Base-by-base conservation (phyloP, 2,888 invertebrate species). In the Lucinisca nassula region DNA sequence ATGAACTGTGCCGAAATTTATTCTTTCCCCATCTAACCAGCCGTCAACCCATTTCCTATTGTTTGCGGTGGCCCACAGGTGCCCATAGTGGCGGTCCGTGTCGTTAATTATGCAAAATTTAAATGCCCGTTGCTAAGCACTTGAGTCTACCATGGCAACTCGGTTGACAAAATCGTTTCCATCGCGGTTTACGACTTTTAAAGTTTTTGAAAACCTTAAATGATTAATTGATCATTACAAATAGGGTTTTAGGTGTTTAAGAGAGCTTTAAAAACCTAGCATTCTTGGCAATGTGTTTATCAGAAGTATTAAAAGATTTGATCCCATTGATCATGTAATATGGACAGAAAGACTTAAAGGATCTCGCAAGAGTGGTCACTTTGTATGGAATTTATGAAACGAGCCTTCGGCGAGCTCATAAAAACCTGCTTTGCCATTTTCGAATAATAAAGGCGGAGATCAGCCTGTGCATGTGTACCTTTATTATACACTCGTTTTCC, bases 101-200 rank as follows among this genome's bases (percentile, higher is more conserved):
- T 61, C 72, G n/a, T 73, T 61, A 79, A 83, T 79, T 83, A 83
- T 83, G 79, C 83, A 83, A 83, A 76, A 76, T 30, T 55, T 40
- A 37, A 79, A 55, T 55, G 72, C 8, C 35, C 17, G 67, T 67
- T 67, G 67, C 67, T 83, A 37, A 61, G 70, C 49, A 61, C 67
- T 76, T 45, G 76, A 76, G 6, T 35, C 70, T 37, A 40, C 49
- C 70, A 76, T 82, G 82, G 76, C 24, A 30, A 82, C 76, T 49
- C 32, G 10, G 4, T 17, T 1, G 17, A 14, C 35, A 30, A 24
- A 61, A 21, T 35, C 35, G 67, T 32, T 67, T 6, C 17, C 24
- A 10, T 67, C 10, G 35, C 10, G 67, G 35, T 35, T 49, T 40
- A 49, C 75, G 30, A 75, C 51, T 75, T 75, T 75, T 32, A 30